Conservation (phyloP, 2,797 vertebrate species). For the Muscicapa striata region DNA sequence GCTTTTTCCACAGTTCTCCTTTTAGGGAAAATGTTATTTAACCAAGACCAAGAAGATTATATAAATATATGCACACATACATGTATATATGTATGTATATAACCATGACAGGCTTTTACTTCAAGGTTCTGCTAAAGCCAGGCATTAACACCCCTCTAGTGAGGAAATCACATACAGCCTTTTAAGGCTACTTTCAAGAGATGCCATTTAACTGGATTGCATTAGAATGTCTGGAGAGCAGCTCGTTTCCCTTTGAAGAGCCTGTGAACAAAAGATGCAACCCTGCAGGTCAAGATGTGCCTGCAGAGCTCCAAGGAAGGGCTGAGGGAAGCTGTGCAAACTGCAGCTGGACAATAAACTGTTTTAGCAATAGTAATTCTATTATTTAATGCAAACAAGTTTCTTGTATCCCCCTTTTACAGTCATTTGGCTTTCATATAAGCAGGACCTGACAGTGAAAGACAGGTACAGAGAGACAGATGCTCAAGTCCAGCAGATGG, state of each 20-base stretch:
- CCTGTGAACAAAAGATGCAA: background rate
- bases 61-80: background rate
- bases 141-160: background rate
- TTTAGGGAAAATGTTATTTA: background rate
- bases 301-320: background rate
- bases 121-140: background rate
- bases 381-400: background rate
- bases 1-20: background rate
- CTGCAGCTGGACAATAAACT: background rate
- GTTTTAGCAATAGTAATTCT: background rate
- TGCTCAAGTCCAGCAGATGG: background rate
- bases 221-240: background rate
- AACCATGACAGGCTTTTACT: background rate
- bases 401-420: background rate
- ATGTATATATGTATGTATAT: background rate
- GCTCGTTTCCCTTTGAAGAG: background rate
- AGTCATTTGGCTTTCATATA: background rate
- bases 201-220: background rate
- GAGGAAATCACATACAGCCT: background rate
- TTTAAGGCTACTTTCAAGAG: slow-evolving; percentile 5
- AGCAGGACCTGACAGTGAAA: background rate
- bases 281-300: background rate
- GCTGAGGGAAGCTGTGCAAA: background rate
- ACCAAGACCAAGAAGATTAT: background rate
- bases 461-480: background rate